phyloP scores from a whole-genome alignment of 2,797 vertebrate species.

The Oreortyx pictus region DNA sequence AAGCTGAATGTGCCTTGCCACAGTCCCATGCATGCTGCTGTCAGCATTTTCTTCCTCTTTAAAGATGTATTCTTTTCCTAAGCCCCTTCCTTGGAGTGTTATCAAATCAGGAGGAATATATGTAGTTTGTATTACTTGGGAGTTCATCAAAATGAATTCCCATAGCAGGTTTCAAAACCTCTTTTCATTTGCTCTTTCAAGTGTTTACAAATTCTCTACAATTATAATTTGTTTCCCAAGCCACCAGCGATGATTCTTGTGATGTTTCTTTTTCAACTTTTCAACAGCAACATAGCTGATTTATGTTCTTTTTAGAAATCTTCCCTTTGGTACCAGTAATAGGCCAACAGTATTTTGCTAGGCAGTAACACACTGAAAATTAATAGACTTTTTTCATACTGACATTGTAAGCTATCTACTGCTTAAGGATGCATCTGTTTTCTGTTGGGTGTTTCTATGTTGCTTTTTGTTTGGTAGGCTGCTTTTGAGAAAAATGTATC shows the following conservation, averaged over 20 bases:
- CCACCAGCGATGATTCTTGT: slow-evolving; percentile 33
- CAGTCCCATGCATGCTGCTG: neutral
- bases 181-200: slow-evolving; percentile 70
- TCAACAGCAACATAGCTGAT: slow-evolving; percentile 56
- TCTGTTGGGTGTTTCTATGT: neutral
- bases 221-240: slow-evolving; percentile 62
- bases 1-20: neutral
- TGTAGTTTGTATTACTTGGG: slow-evolving; percentile 35
- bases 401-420: neutral
- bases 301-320: slow-evolving; percentile 47
- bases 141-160: slow-evolving; percentile 60
- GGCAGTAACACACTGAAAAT: slow-evolving; percentile 54
- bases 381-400: slow-evolving; percentile 53
- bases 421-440: neutral
- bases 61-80: neutral
- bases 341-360: slow-evolving; percentile 45
- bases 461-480: neutral
- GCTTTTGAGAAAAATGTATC: neutral
- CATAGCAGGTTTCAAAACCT: slow-evolving; percentile 59
- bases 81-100: slow-evolving; percentile 4
- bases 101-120: slow-evolving; percentile 53
- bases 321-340: slow-evolving; percentile 9
- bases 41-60: slow-evolving; percentile 53
- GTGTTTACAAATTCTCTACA: slow-evolving; percentile 59
- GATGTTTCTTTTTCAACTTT: slow-evolving; percentile 63